Conservation (phyloP, 2,888 invertebrate genomes). For the Graphium colonna region DNA sequence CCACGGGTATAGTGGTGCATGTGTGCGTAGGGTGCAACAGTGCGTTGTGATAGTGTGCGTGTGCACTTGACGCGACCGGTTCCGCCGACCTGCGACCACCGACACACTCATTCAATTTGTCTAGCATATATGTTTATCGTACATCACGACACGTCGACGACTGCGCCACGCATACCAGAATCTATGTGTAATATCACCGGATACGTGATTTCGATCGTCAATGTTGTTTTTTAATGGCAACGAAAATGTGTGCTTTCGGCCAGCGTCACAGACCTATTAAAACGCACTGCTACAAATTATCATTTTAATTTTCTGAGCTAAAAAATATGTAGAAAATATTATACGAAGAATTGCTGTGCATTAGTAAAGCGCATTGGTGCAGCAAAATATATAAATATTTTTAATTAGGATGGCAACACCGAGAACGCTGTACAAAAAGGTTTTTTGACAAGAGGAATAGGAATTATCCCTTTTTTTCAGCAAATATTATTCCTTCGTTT, state of each 20-base stretch:
- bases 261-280: too few species aligned
- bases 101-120: slow-evolving; percentile 52
- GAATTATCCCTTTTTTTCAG: too few species aligned
- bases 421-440: too few species aligned
- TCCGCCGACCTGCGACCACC: slow-evolving; percentile 35
- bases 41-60: slow-evolving; percentile 23
- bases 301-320: too few species aligned
- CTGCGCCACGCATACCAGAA: slow-evolving; percentile 16
- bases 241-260: not conserved
- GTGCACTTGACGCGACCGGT: slow-evolving; percentile 39
- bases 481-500: too few species aligned
- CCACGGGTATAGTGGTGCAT: slow-evolving; percentile 6
- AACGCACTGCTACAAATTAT: too few species aligned
- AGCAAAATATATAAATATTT: too few species aligned
- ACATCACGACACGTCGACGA: slow-evolving; percentile 32
- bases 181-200: slow-evolving; percentile 10
- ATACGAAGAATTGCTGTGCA: too few species aligned
- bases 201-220: slow-evolving; percentile 14
- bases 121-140: slow-evolving; percentile 43
- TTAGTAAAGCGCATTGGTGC: too few species aligned
- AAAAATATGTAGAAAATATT: too few species aligned
- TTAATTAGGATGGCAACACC: too few species aligned
- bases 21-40: slow-evolving; percentile 21
- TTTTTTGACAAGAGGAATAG: too few species aligned
- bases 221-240: not conserved